Conservation (phyloP, 2,113 vertebrate species). For the human (Homo sapiens) region DNA sequence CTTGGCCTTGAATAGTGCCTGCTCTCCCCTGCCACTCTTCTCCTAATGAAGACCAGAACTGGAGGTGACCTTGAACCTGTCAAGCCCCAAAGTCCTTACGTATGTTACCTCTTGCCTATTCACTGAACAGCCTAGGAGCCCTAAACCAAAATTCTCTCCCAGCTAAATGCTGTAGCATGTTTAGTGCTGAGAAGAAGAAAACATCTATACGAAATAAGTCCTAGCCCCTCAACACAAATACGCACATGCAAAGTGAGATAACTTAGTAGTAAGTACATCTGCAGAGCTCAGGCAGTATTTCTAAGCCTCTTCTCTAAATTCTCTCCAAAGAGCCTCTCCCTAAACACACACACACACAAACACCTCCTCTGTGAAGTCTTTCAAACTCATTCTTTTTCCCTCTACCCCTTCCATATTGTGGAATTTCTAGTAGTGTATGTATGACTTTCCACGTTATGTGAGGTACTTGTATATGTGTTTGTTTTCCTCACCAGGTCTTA, state of each 20-base stretch:
- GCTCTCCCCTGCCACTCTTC: neutral
- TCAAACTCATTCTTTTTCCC: neutral
- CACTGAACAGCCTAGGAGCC: neutral
- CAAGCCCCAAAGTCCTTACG: neutral
- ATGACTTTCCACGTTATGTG: neutral
- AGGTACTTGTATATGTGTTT: neutral
- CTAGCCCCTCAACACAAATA: neutral
- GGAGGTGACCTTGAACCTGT: neutral
- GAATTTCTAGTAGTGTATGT: neutral
- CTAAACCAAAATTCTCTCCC: neutral
- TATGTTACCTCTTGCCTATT: neutral
- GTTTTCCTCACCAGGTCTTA: neutral
- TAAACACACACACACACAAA: neutral
- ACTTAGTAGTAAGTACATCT: neutral
- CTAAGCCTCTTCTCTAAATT: neutral
- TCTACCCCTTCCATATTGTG: neutral
- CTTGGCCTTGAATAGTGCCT: neutral
- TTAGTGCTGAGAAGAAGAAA: neutral
- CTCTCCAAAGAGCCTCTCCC: neutral
- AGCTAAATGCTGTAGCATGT: neutral
- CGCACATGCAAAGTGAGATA: neutral
- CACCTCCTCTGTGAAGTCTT: neutral
- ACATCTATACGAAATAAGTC: neutral
- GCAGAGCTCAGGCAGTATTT: neutral
- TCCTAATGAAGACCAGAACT: neutral